Conservation (phyloP, 2,888 invertebrate genomes). For the Phengaris alcon region DNA sequence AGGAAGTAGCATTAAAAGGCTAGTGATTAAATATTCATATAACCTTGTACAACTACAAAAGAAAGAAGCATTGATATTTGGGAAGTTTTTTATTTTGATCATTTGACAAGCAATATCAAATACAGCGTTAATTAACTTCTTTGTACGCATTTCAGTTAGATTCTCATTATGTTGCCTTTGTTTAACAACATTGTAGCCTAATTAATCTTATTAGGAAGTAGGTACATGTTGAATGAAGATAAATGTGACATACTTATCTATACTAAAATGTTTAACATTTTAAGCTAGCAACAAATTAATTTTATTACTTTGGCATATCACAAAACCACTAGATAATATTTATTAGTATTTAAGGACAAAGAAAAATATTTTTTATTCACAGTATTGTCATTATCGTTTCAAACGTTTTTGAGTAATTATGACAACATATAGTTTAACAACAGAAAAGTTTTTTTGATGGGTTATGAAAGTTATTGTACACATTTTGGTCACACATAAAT, state of each 20-base stretch:
- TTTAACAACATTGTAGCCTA: background rate
- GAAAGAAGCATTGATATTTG: background rate
- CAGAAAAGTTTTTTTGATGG: background rate
- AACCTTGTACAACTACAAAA: background rate
- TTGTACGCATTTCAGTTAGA: background rate
- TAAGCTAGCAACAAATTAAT: background rate
- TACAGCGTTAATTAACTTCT: background rate
- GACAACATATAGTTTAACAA: background rate
- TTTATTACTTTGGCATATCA: conserved; percentile 6
- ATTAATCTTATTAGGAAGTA: conserved; percentile 5
- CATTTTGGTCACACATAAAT: background rate
- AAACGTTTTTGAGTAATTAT: background rate
- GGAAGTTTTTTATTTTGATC: background rate
- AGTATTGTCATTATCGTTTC: background rate
- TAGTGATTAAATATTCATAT: conserved; percentile 3
- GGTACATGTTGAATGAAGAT: background rate
- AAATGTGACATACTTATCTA: background rate
- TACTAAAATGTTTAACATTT: background rate
- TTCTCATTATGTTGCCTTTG: background rate
- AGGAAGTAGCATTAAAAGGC: background rate
- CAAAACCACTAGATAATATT: background rate
- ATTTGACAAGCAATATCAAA: no score
- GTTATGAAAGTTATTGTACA: background rate
- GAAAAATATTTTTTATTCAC: background rate
- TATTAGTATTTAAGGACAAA: background rate